phyloP scores from a whole-genome alignment of 2,113 vertebrate genomes.

The Caracal caracal region DNA sequence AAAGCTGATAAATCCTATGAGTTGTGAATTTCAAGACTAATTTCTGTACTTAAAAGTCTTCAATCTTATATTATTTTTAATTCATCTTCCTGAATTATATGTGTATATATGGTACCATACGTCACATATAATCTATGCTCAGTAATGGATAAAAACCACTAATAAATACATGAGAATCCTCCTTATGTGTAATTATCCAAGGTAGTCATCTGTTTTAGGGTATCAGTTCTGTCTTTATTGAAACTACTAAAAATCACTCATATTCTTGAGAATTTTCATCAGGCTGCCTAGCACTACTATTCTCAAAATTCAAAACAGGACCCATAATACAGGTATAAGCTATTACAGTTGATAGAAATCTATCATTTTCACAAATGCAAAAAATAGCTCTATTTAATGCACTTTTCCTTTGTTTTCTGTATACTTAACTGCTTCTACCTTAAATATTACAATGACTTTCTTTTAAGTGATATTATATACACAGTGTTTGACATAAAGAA shows the following conservation, averaged over 20 bases:
- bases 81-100: slow-evolving; percentile 48
- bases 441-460: slow-evolving; percentile 2
- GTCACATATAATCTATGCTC: slow-evolving; percentile 17
- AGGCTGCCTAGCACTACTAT: neutral
- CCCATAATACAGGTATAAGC: neutral
- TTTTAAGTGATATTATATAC: slow-evolving; percentile 33
- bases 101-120: neutral
- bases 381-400: slow-evolving; percentile 15
- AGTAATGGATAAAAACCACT: slow-evolving; percentile 26
- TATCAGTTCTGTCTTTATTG: slow-evolving; percentile 20
- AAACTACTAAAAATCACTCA: slow-evolving; percentile 10
- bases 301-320: slow-evolving; percentile 56
- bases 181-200: slow-evolving; percentile 19
- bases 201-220: neutral
- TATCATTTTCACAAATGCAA: slow-evolving; percentile 26
- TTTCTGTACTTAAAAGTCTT: slow-evolving; percentile 50
- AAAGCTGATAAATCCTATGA: slow-evolving; percentile 21
- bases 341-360: neutral
- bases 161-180: neutral
- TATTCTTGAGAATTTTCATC: slow-evolving; percentile 23
- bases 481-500: neutral
- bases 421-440: neutral
- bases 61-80: slow-evolving; percentile 10
- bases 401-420: neutral
- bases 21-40: slow-evolving; percentile 24